phyloP scores from a whole-genome alignment of 30 jellyfish, hydroid and myxozoan genomes.

The Cassiopea xamachana region DNA sequence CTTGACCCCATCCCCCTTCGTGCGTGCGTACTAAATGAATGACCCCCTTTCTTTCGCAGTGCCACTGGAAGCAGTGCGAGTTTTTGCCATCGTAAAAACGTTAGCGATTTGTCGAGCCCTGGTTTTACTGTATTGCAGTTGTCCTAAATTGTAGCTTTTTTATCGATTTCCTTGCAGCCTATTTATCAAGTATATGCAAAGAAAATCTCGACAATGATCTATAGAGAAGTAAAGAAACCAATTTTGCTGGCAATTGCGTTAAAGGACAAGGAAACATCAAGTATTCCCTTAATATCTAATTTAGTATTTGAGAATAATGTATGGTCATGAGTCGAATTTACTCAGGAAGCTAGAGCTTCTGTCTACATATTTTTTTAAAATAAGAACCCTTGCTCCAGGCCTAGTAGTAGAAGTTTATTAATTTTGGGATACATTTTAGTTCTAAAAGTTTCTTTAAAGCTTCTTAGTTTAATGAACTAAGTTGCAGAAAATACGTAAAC shows the following conservation, averaged over 20 bases:
- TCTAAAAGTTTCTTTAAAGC: too few species aligned
- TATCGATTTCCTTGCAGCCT: slow-evolving; percentile 13
- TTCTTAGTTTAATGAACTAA: too few species aligned
- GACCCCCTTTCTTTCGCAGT: too few species aligned
- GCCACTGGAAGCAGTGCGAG: too few species aligned
- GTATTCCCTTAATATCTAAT: slow-evolving; percentile 32
- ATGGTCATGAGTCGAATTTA: slow-evolving; percentile 44
- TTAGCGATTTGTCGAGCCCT: neutral
- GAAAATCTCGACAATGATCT: slow-evolving; percentile 62
- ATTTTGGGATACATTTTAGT: too few species aligned
- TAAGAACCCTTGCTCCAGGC: too few species aligned
- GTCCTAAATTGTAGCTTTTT: neutral
- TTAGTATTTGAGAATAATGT: slow-evolving; percentile 45
- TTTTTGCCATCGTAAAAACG: neutral
- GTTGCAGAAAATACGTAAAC: too few species aligned
- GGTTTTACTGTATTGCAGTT: neutral
- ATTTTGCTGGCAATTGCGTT: slow-evolving; percentile 78
- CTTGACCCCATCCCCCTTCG: too few species aligned
- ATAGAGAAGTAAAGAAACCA: slow-evolving; percentile 64
- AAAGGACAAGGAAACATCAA: slow-evolving; percentile 70
- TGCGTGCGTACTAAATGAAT: too few species aligned
- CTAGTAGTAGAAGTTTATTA: too few species aligned
- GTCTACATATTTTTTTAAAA: too few species aligned
- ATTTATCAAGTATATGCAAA: slow-evolving; percentile 68
- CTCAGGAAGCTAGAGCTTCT: neutral